A percentile compares a stretch with the other conserved stretches of the same genome.
phyloP scores from a whole-genome alignment of 2,797 vertebrate genomes.

The Spea hammondii region DNA sequence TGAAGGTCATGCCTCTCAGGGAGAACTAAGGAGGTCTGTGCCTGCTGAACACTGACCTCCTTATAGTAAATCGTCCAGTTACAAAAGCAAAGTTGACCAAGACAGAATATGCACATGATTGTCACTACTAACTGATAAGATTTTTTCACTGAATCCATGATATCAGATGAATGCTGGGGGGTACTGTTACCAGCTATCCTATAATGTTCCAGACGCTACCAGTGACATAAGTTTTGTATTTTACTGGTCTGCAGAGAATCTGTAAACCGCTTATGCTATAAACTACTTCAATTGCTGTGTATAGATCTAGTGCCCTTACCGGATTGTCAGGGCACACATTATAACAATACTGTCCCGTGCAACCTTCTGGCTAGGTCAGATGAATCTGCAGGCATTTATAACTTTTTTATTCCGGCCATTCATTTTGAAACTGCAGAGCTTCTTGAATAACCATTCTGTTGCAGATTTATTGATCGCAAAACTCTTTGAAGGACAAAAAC shows the following conservation, averaged over 20 bases:
- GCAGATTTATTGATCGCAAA: conserved; percentile 43
- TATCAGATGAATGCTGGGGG: too few relatives aligned
- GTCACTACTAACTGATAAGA: too few relatives aligned
- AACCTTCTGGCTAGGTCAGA: conserved; percentile 44
- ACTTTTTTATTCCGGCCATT: conserved; percentile 38
- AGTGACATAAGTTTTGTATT: background rate
- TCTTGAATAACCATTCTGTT: conserved; percentile 48
- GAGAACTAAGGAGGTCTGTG: too few relatives aligned
- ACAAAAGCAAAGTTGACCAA: too few relatives aligned
- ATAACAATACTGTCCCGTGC: conserved; percentile 13
- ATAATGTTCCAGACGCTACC: too few relatives aligned
- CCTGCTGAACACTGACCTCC: too few relatives aligned
- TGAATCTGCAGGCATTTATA: conserved; percentile 47
- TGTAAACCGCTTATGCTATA: conserved; percentile 12
- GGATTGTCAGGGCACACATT: conserved; percentile 51
- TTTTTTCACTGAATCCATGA: too few relatives aligned
- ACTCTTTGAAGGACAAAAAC: conserved; percentile 41
- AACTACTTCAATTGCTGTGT: conserved; percentile 49
- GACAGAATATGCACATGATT: too few relatives aligned
- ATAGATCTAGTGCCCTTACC: conserved; percentile 52
- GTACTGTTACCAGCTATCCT: too few relatives aligned
- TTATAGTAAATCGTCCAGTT: too few relatives aligned
- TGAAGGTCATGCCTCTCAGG: too few relatives aligned
- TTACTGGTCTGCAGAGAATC: conserved; percentile 13
- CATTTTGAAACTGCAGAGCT: conserved; percentile 39